phyloP scores from a whole-genome alignment of 2,888 invertebrate species.

The Oscheius sp. region DNA sequence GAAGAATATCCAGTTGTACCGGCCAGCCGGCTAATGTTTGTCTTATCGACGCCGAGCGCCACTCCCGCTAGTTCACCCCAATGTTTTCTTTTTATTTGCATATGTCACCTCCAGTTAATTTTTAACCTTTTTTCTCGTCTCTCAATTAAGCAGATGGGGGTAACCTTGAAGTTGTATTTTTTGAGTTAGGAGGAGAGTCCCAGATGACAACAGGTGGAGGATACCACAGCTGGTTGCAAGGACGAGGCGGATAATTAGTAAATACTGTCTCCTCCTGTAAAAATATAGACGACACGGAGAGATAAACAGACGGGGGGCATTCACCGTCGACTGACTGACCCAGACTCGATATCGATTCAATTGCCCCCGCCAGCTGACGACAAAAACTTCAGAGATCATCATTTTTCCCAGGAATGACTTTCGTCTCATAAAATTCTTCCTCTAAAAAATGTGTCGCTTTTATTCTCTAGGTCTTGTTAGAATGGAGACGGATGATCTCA shows the following conservation, averaged over 20 bases:
- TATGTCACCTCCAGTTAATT: not conserved
- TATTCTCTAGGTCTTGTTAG: conserved; percentile 12
- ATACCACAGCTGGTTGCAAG: conserved; percentile 18
- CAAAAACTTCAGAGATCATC: not conserved
- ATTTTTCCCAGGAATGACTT: not conserved
- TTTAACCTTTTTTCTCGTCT: not conserved
- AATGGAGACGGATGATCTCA: conserved; percentile 67
- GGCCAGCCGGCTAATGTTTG: conserved; percentile 9
- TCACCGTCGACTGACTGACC: conserved; percentile 4
- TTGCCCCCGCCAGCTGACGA: conserved; percentile 13
- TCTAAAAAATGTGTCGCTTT: conserved; percentile 3
- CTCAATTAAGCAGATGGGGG: not conserved
- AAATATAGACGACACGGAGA: not conserved
- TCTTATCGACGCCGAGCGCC: conserved; percentile 19
- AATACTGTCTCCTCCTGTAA: not conserved
- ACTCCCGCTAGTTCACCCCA: conserved; percentile 14
- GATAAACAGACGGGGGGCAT: conserved; percentile 10
- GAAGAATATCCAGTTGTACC: not conserved
- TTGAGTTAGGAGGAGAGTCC: conserved; percentile 2
- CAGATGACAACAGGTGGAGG: conserved; percentile 27
- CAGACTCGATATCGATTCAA: conserved; percentile 16
- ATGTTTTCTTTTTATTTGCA: conserved; percentile 23
- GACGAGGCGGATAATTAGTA: conserved; percentile 5
- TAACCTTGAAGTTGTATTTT: conserved; percentile 10
- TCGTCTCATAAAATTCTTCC: not conserved